Conservation (phyloP, 2,888 invertebrate species). For the Arctia plantaginis region DNA sequence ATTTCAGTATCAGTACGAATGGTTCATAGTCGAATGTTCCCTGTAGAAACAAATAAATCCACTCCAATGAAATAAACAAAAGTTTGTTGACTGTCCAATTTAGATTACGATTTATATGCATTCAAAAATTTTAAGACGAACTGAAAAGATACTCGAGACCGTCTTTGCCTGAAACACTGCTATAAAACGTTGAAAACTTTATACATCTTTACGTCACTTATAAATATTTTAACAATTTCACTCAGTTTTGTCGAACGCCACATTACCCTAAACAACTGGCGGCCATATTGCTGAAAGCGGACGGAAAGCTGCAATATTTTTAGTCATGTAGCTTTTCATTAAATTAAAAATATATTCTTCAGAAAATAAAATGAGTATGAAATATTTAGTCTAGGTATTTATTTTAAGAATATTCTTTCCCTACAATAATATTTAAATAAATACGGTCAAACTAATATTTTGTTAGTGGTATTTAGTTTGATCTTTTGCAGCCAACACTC, state of each 20-base stretch:
- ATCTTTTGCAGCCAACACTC: slow-evolving; percentile 41
- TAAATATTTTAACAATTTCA: slow-evolving; percentile 84
- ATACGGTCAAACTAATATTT: slow-evolving; percentile 18
- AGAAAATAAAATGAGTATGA: neutral
- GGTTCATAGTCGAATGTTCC: slow-evolving; percentile 82
- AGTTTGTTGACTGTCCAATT: slow-evolving; percentile 87
- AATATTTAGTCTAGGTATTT: neutral
- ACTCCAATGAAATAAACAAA: slow-evolving; percentile 85
- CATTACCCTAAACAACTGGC: slow-evolving; percentile 87
- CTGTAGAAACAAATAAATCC: slow-evolving; percentile 77
- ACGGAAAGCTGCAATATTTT: slow-evolving; percentile 74
- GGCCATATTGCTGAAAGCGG: slow-evolving; percentile 85
- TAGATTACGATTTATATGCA: slow-evolving; percentile 78
- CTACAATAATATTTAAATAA: neutral
- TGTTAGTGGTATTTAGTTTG: slow-evolving; percentile 46
- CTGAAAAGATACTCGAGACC: slow-evolving; percentile 73
- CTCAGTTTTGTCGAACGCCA: slow-evolving; percentile 85
- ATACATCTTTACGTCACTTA: slow-evolving; percentile 82
- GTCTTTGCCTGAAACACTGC: slow-evolving; percentile 82
- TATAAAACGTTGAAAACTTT: slow-evolving; percentile 83
- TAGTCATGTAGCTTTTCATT: slow-evolving; percentile 54
- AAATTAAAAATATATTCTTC: neutral
- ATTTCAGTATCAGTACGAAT: slow-evolving; percentile 77
- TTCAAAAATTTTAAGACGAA: slow-evolving; percentile 80
- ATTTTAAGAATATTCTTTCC: slow-evolving; percentile 25